Conservation (phyloP, 2,888 invertebrate genomes). For the Acrobasis consociella region DNA sequence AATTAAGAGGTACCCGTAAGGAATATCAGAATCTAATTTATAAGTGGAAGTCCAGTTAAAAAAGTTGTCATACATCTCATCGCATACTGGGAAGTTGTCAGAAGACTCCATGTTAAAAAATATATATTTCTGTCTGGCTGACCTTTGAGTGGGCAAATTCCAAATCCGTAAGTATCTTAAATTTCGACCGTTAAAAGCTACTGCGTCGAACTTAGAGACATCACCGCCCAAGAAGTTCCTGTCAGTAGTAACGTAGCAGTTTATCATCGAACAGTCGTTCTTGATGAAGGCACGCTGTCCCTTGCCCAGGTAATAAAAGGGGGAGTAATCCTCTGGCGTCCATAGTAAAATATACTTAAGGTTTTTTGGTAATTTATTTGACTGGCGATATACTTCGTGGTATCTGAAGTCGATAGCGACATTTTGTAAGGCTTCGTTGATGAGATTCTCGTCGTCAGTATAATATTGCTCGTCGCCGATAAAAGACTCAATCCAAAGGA, state of each 20-base stretch:
- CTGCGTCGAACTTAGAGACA: conserved; percentile 57
- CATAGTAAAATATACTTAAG: conserved; percentile 66
- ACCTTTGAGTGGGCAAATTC: conserved; percentile 50
- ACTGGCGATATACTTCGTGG: conserved; percentile 58
- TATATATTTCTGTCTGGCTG: conserved; percentile 63
- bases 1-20: conserved; percentile 58
- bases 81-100: conserved; percentile 63
- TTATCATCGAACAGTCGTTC: conserved; percentile 59
- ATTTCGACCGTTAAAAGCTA: conserved; percentile 66
- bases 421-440: conserved; percentile 59
- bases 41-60: conserved; percentile 77
- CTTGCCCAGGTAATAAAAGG: conserved; percentile 53
- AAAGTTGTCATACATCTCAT: conserved; percentile 53
- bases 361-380: conserved; percentile 45
- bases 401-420: conserved; percentile 57
- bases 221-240: conserved; percentile 51
- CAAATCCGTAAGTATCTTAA: conserved; percentile 32
- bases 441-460: conserved; percentile 40
- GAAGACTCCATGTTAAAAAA: conserved; percentile 70
- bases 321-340: conserved; percentile 54
- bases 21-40: conserved; percentile 67
- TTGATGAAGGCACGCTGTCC: conserved; percentile 61
- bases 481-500: conserved; percentile 52
- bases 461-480: conserved; percentile 34
- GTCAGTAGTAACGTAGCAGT: conserved; percentile 63